Evolutionary conservation across 2,113 vertebrate genomes (phyloP).

Genomic region (Scolopax mira): DNA sequence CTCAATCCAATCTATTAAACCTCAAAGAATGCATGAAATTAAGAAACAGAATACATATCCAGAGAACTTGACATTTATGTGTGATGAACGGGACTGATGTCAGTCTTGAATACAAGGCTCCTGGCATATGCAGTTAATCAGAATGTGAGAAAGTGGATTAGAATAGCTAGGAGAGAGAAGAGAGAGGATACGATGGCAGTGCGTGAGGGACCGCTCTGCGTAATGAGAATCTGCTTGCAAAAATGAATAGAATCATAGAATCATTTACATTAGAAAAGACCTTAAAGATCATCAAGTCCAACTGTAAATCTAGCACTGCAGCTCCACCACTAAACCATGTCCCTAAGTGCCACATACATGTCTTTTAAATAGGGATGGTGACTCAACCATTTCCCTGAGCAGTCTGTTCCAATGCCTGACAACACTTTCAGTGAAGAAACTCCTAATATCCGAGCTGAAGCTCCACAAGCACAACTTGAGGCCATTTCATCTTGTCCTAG

Average conservation of each 20-base stretch:
- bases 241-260: neutral
- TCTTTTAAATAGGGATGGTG: neutral
- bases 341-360: too few species aligned
- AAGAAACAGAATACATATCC: neutral
- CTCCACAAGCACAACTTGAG: too few species aligned
- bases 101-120: neutral
- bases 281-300: neutral
- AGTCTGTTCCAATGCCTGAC: too few species aligned
- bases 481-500: too few species aligned
- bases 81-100: neutral
- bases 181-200: neutral
- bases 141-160: neutral
- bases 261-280: neutral
- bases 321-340: neutral
- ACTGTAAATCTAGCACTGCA: neutral
- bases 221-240: neutral
- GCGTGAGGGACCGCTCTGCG: too few species aligned
- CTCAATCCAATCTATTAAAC: neutral
- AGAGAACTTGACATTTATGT: neutral
- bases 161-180: neutral
- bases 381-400: neutral
- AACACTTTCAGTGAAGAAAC: too few species aligned
- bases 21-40: neutral
- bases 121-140: neutral
- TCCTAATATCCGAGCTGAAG: too few species aligned